Base-by-base conservation (phyloP, 1,140 invertebrate genomes). In the Brachionus angularis region DNA sequence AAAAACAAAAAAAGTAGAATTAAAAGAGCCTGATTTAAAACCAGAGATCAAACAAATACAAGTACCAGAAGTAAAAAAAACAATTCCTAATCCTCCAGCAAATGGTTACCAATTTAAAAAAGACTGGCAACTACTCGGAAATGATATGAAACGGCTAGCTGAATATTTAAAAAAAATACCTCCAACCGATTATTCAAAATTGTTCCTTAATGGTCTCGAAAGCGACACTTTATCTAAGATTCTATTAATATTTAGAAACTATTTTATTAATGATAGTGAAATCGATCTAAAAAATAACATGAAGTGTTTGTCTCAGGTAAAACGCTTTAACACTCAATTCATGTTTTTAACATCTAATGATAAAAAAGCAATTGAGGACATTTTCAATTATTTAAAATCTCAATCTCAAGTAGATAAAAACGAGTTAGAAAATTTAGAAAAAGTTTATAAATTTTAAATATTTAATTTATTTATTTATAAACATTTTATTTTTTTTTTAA, bases 61-160 rank as follows among this genome's bases (percentile, higher is more conserved):
- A 34, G 21, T 67, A 50, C 33, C 23, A 12, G 42, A 46, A 3
- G 18, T 12, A 14, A 52, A 31, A 12, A 47, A 67, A 47, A 12
- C 3, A 5, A 58, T 67, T 34, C 62, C 62, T 21, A 5, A 33
- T 14, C 29, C 46, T 12, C 67, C 67, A 8, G 42, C 14, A 3
- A 70, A 50, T 52, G 67, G 47, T 7, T 70, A 52, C 36, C 67
- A 70, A 21, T 70, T 70, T 2, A 70, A 70, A 70, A 50, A 50
- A 34, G 67, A 70, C 18, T 70, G 67, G 67, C 62, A 67, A 25
- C 29, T 50, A 2, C 14, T 67, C 4, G 21, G n/a, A 16, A 25
- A 67, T 1, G 36, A 31, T n/a, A 47, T 46, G 18, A 8, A 29
- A 8, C 5, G 23, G 21, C 29, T 67, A 18, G 62, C 62, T 25